These are phyloP conservation scores for Conus canariensis DNA, from an alignment of 2,888 invertebrate species.

Conservation along the genomic window DNA sequence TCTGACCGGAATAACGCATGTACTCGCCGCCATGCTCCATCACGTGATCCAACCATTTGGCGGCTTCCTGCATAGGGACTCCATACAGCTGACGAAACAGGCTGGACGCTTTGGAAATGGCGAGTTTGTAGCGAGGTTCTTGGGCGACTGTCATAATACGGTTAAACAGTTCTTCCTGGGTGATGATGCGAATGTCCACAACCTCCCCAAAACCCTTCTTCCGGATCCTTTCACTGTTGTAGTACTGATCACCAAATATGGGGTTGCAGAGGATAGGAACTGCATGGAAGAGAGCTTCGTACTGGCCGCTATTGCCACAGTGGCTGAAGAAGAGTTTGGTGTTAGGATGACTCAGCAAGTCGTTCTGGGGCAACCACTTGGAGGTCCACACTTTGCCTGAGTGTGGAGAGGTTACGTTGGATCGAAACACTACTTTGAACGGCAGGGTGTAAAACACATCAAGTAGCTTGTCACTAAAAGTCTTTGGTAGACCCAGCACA, in stretches of 20 bases:
- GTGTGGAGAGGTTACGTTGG: constrained; percentile 45
- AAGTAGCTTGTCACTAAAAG: constrained; percentile 38
- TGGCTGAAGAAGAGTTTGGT: constrained; percentile 62
- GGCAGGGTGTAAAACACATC: constrained; percentile 44
- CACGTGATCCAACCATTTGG: constrained; percentile 65
- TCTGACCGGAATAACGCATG: constrained; percentile 53
- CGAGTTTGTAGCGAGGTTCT: constrained; percentile 34
- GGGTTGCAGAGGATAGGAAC: constrained; percentile 62
- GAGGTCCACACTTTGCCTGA: constrained; percentile 48
- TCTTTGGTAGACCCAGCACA: constrained; percentile 36
- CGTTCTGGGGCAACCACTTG: constrained; percentile 63
- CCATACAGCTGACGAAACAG: constrained; percentile 41
- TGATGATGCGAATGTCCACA: constrained; percentile 21
- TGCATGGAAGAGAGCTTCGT: constrained; percentile 62
- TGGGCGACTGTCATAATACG: constrained; percentile 13
- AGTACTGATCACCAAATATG: constrained; percentile 53
- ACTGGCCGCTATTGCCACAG: constrained; percentile 62
- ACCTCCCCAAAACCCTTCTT: constrained; percentile 11
- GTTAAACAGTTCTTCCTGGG: neutral
- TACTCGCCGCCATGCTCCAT: constrained; percentile 62
- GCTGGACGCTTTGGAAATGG: constrained; percentile 38
- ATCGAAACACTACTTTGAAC: constrained; percentile 45
- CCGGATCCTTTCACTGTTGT: constrained; percentile 40
- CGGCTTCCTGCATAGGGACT: constrained; percentile 56
- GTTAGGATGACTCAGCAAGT: constrained; percentile 58